Evolutionary conservation across 2,797 vertebrate genomes (phyloP), one percentile per base, ranked within the genome.

Genomic region (Prunella strophiata): DNA sequence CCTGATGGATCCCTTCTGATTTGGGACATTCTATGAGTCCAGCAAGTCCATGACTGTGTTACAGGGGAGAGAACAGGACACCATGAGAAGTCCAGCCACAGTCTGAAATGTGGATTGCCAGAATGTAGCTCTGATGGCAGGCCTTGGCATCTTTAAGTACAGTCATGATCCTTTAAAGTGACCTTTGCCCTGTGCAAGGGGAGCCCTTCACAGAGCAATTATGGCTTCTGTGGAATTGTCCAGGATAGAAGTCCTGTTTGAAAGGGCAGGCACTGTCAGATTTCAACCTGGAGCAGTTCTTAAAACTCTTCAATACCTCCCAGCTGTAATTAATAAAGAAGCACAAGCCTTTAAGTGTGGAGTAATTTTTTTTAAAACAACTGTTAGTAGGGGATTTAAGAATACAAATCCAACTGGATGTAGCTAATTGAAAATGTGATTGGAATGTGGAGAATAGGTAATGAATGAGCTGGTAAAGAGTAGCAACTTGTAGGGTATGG

Each of bases 391-490:
- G 54, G 15, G 68, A 61, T 73, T 90, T 34, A 76, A 47, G 58
- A 45, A 30, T 30, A 15, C 6, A 30, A 63, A 36, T 19, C 5
- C 26, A 85, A 22, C 2, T 48, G 54, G 47, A 14, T 72, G 9
- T 13, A 34, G 30, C 20, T 58, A 36, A 65, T 23, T 21, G 27
- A 38, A 83, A 65, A 52, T 40, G 5, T 16, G n/a, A 0, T 22
- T 16, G 9, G 26, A 8, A 40, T 50, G 3, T 17, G 38, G 32
- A 61, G 26, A 54, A 9, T 1, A 11, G 21, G 32, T 45, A 45
- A 43, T 16, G 20, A 63, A 47, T 0, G 0, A 45, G 29, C 36
- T 38, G 55, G 20, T 45, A 15, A 48, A 48, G 21, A 47, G 30
- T 1, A 67, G 16, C 22, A 54, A 17, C 10, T 8, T 32, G 26